phyloP scores from a whole-genome alignment of 2,888 invertebrate species.

The Cryptocephalus primarius region DNA sequence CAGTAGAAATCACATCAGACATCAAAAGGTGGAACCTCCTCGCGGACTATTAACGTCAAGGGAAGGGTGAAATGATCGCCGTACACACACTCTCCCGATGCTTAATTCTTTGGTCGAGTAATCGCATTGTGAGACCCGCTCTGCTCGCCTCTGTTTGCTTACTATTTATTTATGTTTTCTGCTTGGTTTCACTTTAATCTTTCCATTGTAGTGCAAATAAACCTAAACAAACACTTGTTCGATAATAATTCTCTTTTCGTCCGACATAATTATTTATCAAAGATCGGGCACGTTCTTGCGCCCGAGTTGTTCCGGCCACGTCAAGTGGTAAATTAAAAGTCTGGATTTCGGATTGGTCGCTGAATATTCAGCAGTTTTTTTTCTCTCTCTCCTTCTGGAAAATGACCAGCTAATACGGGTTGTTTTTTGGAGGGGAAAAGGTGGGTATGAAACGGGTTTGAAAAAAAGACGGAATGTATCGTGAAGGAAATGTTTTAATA shows the following conservation, averaged over 20 bases:
- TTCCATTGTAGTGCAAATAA: conserved; percentile 33
- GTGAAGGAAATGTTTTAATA: too few species aligned
- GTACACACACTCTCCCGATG: conserved; percentile 4
- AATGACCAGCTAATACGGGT: too few species aligned
- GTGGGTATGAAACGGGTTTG: too few species aligned
- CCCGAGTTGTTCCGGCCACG: too few species aligned
- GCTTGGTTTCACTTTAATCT: conserved; percentile 39
- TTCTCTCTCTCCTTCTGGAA: too few species aligned
- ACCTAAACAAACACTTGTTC: conserved; percentile 37
- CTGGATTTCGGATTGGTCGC: too few species aligned
- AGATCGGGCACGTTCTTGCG: conserved; percentile 16
- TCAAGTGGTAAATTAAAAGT: too few species aligned
- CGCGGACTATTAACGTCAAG: conserved; percentile 4
- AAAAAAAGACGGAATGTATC: too few species aligned
- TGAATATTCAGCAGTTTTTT: too few species aligned
- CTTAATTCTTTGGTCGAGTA: conserved; percentile 26
- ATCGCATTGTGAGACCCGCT: conserved; percentile 29
- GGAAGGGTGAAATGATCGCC: conserved; percentile 10
- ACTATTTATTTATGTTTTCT: conserved; percentile 33
- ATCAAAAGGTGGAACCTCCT: background rate
- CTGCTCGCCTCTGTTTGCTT: conserved; percentile 19
- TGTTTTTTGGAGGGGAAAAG: too few species aligned
- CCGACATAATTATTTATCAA: conserved; percentile 32
- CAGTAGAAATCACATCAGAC: background rate
- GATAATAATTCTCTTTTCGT: conserved; percentile 28